These are phyloP conservation scores for Schizothorax lantsangensis DNA, from an alignment of 2,797 vertebrate species.

Conservation along the genomic window DNA sequence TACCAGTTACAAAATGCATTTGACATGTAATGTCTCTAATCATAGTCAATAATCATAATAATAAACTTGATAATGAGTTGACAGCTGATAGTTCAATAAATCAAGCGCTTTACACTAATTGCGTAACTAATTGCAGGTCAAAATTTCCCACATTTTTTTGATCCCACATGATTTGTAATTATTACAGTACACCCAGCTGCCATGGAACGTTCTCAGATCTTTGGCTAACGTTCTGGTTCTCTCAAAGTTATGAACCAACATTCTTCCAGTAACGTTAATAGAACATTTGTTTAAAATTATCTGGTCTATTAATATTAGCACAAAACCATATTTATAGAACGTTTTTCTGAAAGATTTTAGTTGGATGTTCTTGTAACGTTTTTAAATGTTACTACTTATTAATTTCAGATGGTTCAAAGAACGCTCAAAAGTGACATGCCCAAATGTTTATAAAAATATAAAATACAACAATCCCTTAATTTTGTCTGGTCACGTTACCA, in stretches of 20 bases:
- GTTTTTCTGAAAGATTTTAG: background rate
- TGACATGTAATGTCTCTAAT: background rate
- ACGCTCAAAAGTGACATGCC: background rate
- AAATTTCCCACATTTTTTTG: background rate
- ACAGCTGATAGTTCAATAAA: slow-evolving; percentile 1
- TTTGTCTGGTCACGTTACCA: background rate
- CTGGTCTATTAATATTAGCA: background rate
- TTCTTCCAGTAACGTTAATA: background rate
- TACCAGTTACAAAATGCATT: background rate
- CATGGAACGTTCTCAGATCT: background rate
- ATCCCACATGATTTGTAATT: background rate
- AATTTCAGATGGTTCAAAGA: background rate
- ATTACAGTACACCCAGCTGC: background rate
- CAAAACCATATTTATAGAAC: background rate
- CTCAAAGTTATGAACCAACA: background rate
- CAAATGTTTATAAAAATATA: background rate
- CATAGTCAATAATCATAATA: background rate
- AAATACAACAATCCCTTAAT: too few species aligned
- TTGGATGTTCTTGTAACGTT: background rate
- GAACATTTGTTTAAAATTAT: background rate
- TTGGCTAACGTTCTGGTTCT: background rate
- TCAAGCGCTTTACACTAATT: background rate
- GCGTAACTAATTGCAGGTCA: background rate
- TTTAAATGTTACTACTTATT: background rate
- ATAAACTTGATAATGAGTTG: background rate